Conservation (phyloP, 2,888 invertebrate genomes). For the Lasioglossum lativentre region DNA sequence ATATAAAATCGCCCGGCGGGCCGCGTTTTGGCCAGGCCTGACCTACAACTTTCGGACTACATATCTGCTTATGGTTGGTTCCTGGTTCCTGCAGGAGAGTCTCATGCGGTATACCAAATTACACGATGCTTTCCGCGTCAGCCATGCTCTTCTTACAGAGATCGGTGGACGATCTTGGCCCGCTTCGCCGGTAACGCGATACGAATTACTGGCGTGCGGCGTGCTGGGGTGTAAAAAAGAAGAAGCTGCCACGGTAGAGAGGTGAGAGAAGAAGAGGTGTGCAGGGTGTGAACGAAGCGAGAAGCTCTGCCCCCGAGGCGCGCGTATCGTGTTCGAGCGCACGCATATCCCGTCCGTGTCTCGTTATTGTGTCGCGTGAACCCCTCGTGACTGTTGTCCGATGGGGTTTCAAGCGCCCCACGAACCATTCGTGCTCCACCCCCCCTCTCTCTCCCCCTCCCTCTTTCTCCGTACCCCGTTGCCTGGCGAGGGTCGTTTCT, state of each 20-base stretch:
- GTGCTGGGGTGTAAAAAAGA: not conserved
- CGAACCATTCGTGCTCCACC: conserved; percentile 43
- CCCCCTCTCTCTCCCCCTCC: conserved; percentile 20
- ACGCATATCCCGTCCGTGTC: conserved; percentile 43
- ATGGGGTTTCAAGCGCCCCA: conserved; percentile 63
- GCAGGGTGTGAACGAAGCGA: conserved; percentile 42
- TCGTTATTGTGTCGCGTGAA: conserved; percentile 59
- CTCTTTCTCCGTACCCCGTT: conserved; percentile 30
- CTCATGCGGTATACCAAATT: not conserved
- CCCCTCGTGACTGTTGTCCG: conserved; percentile 52
- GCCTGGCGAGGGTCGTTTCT: conserved; percentile 63
- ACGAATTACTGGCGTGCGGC: conserved; percentile 32
- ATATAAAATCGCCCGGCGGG: too few relatives aligned
- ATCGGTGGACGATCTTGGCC: conserved; percentile 1
- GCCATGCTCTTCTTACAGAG: not conserved
- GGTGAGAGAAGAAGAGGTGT: not conserved
- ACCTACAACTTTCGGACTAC: too few relatives aligned
- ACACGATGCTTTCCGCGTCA: conserved; percentile 4
- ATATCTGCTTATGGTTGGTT: too few relatives aligned
- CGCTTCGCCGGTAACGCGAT: conserved; percentile 15
- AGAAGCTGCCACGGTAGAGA: not conserved
- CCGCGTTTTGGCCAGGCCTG: too few relatives aligned
- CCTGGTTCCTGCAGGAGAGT: not conserved
- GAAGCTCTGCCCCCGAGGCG: conserved; percentile 45
- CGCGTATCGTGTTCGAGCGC: conserved; percentile 49